These are phyloP conservation scores for Sternotherus odoratus DNA, from an alignment of 2,797 vertebrate genomes.

Conservation along the genomic window DNA sequence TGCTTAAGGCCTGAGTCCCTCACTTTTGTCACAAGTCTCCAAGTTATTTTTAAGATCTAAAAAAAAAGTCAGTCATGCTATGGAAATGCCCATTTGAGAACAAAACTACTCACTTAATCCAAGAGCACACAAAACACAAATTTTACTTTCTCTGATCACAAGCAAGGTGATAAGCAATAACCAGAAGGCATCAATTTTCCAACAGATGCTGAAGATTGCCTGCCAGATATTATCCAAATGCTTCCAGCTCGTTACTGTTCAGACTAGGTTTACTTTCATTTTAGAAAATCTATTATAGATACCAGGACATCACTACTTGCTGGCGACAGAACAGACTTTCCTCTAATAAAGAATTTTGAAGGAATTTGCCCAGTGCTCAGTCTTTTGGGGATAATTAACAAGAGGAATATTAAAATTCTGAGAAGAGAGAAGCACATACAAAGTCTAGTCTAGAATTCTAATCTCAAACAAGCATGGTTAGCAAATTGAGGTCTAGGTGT, in stretches of 20 bases:
- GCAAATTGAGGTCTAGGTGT: not conserved
- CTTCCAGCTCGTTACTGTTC: constrained; percentile 22
- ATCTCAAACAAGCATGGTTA: not conserved
- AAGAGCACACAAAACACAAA: not conserved
- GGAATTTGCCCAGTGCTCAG: not conserved
- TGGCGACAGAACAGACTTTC: not conserved
- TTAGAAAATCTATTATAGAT: constrained; percentile 18
- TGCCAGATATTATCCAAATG: constrained; percentile 28
- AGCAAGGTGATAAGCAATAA: not conserved
- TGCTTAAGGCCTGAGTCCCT: not conserved
- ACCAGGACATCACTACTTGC: not conserved
- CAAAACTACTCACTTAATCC: not conserved
- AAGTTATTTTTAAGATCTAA: not conserved
- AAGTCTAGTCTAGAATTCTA: not conserved
- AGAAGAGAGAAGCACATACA: not conserved
- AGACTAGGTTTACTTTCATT: constrained; percentile 14
- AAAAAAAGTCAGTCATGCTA: not conserved
- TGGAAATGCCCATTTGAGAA: not conserved
- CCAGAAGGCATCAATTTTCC: not conserved
- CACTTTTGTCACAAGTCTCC: not conserved
- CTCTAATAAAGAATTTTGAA: not conserved
- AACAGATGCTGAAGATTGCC: not conserved
- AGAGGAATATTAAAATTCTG: not conserved
- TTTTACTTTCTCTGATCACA: not conserved
- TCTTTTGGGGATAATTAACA: not conserved